Conservation (phyloP, 2,888 invertebrate species). For the Celastrina argiolus region DNA sequence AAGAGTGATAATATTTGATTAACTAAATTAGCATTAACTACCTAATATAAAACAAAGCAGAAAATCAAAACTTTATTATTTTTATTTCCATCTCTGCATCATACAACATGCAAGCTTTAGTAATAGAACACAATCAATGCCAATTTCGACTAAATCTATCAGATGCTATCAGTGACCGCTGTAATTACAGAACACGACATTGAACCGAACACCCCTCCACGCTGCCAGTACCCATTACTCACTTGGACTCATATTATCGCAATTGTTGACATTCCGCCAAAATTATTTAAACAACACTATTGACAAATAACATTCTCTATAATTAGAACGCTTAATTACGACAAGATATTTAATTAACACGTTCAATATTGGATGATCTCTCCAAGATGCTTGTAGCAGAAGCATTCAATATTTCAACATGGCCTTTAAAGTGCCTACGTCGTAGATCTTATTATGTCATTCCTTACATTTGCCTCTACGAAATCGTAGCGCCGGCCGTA, state of each 20-base stretch:
- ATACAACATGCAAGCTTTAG: background rate
- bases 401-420: background rate
- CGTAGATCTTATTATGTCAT: background rate
- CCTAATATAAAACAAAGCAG: too few species aligned
- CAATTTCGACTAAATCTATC: slow-evolving; percentile 3
- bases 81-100: background rate
- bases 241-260: slow-evolving; percentile 24
- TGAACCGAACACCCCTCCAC: slow-evolving; percentile 30
- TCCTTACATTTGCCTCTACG: background rate
- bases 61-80: too few species aligned
- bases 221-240: slow-evolving; percentile 29
- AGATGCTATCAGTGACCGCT: slow-evolving; percentile 7
- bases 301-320: slow-evolving; percentile 8
- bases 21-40: too few species aligned
- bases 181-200: slow-evolving; percentile 22
- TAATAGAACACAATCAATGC: background rate
- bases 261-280: slow-evolving; percentile 29
- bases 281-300: slow-evolving; percentile 13
- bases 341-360: slow-evolving; percentile 20
- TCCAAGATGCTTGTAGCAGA: background rate
- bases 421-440: background rate
- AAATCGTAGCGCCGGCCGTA: background rate
- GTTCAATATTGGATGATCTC: background rate
- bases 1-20: too few species aligned
- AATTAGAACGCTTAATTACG: background rate